These are phyloP conservation scores for Coturnix japonica DNA, from an alignment of 2,113 vertebrate species.

Conservation along the genomic window DNA sequence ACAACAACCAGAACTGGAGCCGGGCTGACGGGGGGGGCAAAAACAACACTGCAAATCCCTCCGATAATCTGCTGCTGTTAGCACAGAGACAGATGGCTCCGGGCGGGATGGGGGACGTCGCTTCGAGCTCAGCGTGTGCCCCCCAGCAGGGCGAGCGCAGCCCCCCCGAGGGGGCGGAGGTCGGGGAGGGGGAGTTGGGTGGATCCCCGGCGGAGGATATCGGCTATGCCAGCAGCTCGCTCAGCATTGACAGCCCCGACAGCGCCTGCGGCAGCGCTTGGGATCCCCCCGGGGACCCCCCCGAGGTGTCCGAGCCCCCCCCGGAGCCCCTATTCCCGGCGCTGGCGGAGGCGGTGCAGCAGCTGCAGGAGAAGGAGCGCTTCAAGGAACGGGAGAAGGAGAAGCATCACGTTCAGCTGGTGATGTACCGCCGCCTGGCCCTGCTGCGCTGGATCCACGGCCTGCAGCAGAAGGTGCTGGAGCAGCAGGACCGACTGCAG, in stretches of 20 bases:
- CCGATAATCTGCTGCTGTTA: constrained; percentile 69
- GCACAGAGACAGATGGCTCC: constrained; percentile 69
- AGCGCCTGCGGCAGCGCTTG: constrained; percentile 63
- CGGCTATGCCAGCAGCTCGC: constrained; percentile 85
- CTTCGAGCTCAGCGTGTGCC: not conserved
- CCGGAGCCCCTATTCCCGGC: constrained; percentile 72
- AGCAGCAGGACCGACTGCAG: constrained; percentile 95
- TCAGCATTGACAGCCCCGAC: constrained; percentile 82
- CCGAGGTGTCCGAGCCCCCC: not conserved
- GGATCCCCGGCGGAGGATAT: constrained; percentile 87
- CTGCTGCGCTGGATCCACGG: constrained; percentile 94
- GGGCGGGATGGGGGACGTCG: constrained; percentile 34
- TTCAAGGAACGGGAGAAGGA: constrained; percentile 97
- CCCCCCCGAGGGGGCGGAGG: constrained; percentile 90
- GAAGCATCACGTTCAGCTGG: constrained; percentile 93
- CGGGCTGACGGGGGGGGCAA: constrained; percentile 67
- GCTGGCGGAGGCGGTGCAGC: constrained; percentile 87
- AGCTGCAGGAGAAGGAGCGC: constrained; percentile 88
- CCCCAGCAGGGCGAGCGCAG: constrained; percentile 75
- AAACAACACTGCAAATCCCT: constrained; percentile 10
- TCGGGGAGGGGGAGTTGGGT: not conserved
- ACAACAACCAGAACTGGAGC: constrained; percentile 90
- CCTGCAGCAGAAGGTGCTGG: constrained; percentile 87
- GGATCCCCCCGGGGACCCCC: constrained; percentile 19
- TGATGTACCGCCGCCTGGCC: constrained; percentile 95